These are phyloP conservation scores for Patagioenas fasciata DNA, from an alignment of 2,113 vertebrate genomes.

Conservation along the genomic window DNA sequence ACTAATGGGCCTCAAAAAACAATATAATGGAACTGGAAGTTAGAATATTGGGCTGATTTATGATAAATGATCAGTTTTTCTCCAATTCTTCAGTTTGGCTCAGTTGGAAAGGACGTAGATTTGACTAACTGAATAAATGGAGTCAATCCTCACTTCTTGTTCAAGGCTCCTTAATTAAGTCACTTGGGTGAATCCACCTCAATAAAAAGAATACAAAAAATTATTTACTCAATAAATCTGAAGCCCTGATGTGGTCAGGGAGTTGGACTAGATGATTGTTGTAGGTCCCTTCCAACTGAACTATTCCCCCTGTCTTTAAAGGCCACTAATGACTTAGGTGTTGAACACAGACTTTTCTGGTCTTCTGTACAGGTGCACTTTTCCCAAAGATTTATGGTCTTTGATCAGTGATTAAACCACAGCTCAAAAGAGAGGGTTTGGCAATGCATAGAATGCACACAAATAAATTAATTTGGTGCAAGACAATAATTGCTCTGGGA, in stretches of 20 bases:
- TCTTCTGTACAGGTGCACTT: background rate
- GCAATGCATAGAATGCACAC: background rate
- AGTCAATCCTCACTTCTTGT: background rate
- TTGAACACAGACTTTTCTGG: background rate
- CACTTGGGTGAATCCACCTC: background rate
- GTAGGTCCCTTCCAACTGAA: background rate
- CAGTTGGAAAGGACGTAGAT: background rate
- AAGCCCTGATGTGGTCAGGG: background rate
- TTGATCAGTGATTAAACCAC: background rate
- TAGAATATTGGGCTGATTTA: background rate
- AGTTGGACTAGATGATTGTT: background rate
- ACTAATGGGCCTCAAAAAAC: background rate
- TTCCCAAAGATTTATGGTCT: background rate
- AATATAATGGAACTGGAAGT: background rate
- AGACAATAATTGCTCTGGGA: background rate
- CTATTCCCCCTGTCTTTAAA: background rate
- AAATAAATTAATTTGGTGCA: background rate
- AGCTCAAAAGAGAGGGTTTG: background rate
- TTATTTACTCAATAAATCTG: background rate
- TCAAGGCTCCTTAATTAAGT: background rate
- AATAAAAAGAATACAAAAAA: background rate
- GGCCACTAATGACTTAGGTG: background rate
- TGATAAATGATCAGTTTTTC: background rate
- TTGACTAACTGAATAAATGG: background rate
- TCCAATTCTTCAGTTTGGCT: background rate